Evolutionary conservation across 2,113 vertebrate species (phyloP).

Genomic region (Chaenocephalus aceratus): DNA sequence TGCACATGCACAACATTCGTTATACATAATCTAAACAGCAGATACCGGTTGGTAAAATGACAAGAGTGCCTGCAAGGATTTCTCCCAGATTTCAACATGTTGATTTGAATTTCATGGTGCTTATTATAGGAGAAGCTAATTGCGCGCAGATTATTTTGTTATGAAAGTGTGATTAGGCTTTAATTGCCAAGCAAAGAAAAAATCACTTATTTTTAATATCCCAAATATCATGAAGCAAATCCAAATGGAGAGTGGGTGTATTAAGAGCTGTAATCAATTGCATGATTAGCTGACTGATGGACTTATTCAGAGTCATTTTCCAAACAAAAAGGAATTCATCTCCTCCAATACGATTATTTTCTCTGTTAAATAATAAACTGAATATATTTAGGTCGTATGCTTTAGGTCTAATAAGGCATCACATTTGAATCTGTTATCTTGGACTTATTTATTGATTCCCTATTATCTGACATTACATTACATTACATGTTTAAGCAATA

Average conservation of each 20-base stretch:
- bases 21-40: background rate
- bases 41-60: conserved; percentile 24
- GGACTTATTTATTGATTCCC: background rate
- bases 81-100: conserved; percentile 22
- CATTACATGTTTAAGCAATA: too few species aligned
- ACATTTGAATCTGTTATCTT: background rate
- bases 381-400: background rate
- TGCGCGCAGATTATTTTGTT: conserved; percentile 40
- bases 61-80: conserved; percentile 8
- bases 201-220: too few species aligned
- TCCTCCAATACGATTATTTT: background rate
- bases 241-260: background rate
- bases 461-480: background rate
- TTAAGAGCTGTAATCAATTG: background rate
- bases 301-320: background rate
- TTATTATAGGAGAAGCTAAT: conserved; percentile 49
- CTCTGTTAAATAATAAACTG: background rate
- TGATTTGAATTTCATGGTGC: conserved; percentile 40
- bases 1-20: background rate
- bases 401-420: background rate
- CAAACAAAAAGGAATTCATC: background rate
- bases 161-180: conserved; percentile 40
- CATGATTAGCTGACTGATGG: background rate
- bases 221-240: conserved; percentile 18
- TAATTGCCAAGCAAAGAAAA: conserved; percentile 28